These are phyloP conservation scores for Drepanosiphum platanoidis DNA, from an alignment of 2,888 invertebrate genomes.

Conservation along the genomic window DNA sequence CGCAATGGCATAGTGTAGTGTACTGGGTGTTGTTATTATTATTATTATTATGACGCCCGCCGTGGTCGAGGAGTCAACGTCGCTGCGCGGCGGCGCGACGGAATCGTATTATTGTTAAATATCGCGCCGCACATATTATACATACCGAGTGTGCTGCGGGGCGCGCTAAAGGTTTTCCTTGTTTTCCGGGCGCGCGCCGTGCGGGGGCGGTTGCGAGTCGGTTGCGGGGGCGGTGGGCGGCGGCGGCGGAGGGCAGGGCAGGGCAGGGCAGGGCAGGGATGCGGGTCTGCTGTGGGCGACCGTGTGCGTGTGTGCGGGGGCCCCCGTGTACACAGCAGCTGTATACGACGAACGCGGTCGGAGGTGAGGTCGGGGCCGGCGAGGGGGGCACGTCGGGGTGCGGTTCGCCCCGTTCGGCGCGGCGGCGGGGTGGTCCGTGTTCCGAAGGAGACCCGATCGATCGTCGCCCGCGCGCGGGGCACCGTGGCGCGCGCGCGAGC, in stretches of 20 bases:
- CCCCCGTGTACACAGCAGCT: no score
- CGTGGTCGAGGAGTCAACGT: background rate
- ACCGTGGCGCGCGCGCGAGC: background rate
- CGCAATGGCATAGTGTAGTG: no score
- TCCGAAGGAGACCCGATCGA: slow-evolving; percentile 42
- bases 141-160: no score
- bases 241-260: background rate
- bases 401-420: no score
- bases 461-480: slow-evolving; percentile 15
- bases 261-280: background rate
- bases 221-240: background rate
- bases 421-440: background rate
- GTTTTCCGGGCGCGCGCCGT: slow-evolving; percentile 6
- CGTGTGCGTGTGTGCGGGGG: no score
- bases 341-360: no score
- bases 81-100: background rate
- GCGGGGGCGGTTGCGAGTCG: background rate
- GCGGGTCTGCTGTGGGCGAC: background rate
- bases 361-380: no score
- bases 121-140: no score
- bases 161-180: slow-evolving; percentile 27
- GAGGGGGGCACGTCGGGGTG: no score
- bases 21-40: no score
- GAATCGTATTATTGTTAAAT: background rate
- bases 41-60: background rate